Conservation (phyloP, 2,113 vertebrate species). For the Morone chrysops region DNA sequence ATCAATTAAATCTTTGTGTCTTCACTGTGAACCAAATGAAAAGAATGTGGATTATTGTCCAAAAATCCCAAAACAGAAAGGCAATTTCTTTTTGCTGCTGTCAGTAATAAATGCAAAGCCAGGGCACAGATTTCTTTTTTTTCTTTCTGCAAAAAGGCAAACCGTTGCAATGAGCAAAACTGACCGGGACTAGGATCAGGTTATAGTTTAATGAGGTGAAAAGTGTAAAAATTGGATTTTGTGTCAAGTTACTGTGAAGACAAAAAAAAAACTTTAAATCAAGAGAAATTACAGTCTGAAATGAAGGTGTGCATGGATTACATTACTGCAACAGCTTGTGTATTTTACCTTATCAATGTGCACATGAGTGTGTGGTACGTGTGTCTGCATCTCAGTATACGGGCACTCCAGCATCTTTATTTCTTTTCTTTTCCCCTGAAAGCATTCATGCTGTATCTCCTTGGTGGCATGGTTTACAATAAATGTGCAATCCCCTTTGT, state of each 20-base stretch:
- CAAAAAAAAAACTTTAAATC: background rate
- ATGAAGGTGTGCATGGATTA: background rate
- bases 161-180: background rate
- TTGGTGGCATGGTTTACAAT: slow-evolving; percentile 4
- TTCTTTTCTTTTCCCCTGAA: slow-evolving; percentile 13
- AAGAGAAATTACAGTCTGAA: background rate
- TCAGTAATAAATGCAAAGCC: background rate
- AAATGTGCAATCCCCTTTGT: slow-evolving; percentile 14
- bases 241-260: background rate
- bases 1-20: background rate
- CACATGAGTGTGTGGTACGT: background rate
- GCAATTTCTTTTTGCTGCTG: background rate
- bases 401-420: background rate
- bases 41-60: background rate
- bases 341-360: background rate
- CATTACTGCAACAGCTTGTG: background rate
- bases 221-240: background rate
- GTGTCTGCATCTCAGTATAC: background rate
- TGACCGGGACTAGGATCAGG: background rate
- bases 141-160: no score
- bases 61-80: background rate
- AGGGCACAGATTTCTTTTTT: background rate
- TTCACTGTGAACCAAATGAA: background rate
- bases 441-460: background rate
- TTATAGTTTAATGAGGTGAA: background rate